Conservation (phyloP, 35 echinoderm and acorn worm genomes). For the Apostichopus parvimensis region DNA sequence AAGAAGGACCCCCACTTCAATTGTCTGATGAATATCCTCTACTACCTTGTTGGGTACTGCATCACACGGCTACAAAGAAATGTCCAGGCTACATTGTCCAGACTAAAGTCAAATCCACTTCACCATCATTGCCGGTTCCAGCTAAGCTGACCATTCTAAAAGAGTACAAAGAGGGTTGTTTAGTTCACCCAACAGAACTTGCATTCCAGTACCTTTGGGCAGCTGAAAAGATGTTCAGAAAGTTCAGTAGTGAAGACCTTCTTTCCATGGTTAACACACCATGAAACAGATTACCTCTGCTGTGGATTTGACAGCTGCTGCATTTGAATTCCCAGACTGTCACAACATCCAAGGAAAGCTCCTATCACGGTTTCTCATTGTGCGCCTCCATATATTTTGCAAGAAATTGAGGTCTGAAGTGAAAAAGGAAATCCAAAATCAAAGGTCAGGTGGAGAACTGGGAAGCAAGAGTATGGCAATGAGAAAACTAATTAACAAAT, state of each 20-base stretch:
- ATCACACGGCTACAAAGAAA: background rate
- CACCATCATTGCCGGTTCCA: background rate
- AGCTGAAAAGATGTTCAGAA: constrained; percentile 19
- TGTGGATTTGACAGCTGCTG: background rate
- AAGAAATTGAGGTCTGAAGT: background rate
- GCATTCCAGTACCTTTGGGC: background rate
- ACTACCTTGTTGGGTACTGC: background rate
- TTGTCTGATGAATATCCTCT: background rate
- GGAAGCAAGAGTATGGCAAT: background rate
- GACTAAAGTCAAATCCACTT: background rate
- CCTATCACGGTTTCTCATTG: background rate
- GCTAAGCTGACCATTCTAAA: background rate
- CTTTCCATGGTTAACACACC: background rate
- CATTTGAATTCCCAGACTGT: background rate
- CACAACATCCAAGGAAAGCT: background rate
- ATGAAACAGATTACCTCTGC: background rate
- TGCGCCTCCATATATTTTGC: background rate
- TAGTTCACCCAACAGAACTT: background rate
- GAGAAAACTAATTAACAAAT: too few species aligned
- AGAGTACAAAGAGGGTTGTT: background rate
- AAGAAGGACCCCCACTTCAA: background rate
- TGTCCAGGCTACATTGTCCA: background rate
- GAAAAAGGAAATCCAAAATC: background rate
- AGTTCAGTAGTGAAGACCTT: background rate
- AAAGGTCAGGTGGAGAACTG: background rate